Evolutionary conservation across 2,888 invertebrate genomes (phyloP).

Genomic region (Hymenopus coronatus): DNA sequence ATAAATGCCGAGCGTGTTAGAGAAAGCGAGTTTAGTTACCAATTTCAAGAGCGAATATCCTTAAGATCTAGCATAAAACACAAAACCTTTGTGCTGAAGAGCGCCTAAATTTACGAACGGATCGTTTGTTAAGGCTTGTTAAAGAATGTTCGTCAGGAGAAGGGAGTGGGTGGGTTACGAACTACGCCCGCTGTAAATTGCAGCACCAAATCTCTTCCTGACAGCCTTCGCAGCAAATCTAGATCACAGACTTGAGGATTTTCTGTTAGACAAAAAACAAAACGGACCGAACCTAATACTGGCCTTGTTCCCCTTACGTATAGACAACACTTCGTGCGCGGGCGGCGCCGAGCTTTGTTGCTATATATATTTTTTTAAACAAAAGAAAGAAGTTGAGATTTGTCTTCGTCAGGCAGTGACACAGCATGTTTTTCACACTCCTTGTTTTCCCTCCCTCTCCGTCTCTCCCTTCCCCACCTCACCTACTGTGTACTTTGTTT

Average conservation of each 20-base stretch:
- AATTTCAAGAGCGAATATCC: no score
- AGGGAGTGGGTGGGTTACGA: no score
- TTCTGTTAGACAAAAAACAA: background rate
- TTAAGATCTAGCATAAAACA: no score
- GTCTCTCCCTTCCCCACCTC: background rate
- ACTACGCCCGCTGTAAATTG: background rate
- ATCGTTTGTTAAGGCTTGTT: no score
- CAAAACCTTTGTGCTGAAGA: no score
- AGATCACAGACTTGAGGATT: background rate
- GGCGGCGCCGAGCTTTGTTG: background rate
- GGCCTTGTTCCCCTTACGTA: background rate
- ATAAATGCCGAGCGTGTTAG: no score
- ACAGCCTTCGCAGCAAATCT: background rate
- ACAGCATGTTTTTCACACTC: background rate
- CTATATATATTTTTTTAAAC: background rate
- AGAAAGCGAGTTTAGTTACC: no score
- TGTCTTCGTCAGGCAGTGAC: conserved; percentile 26
- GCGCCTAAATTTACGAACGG: no score
- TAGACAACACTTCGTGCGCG: background rate
- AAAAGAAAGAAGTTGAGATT: conserved; percentile 1
- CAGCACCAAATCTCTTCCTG: background rate
- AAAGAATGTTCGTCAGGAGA: no score
- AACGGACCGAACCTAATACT: background rate
- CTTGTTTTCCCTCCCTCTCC: background rate
- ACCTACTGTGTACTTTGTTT: background rate